Conservation (phyloP, 2,888 invertebrate genomes). For the Plagodis pulveraria region DNA sequence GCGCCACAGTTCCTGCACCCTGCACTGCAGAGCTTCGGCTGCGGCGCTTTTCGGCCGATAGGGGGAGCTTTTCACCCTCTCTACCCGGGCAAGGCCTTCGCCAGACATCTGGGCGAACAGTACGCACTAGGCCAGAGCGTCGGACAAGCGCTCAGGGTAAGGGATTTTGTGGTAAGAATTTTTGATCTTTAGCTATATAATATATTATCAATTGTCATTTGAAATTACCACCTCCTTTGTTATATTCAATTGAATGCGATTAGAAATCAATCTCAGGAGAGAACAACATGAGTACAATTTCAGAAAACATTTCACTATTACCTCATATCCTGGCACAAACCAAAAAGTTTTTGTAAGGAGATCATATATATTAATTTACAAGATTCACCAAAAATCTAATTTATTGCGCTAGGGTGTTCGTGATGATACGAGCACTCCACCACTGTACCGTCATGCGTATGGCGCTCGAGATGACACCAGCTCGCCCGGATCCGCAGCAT, state of each 20-base stretch:
- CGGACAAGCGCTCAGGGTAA: slow-evolving; percentile 77
- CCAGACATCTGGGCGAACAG: slow-evolving; percentile 79
- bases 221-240: no score
- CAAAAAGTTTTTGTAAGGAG: no score
- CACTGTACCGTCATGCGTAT: slow-evolving; percentile 74
- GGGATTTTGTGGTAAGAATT: slow-evolving; percentile 18
- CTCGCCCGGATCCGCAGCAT: slow-evolving; percentile 80
- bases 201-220: no score
- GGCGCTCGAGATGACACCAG: slow-evolving; percentile 76
- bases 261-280: no score
- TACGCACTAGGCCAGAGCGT: slow-evolving; percentile 80
- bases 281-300: no score
- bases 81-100: slow-evolving; percentile 80
- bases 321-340: no score
- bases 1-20: slow-evolving; percentile 83
- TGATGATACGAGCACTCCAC: slow-evolving; percentile 75
- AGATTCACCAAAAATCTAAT: neutral
- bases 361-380: no score
- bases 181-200: neutral
- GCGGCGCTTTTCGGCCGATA: slow-evolving; percentile 80
- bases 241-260: no score
- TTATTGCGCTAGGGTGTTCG: slow-evolving; percentile 62
- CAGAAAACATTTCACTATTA: no score
- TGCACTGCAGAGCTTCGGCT: slow-evolving; percentile 80
- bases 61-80: slow-evolving; percentile 81